Base-by-base conservation (phyloP, 1,140 invertebrate species). In the Conus ventricosus region DNA sequence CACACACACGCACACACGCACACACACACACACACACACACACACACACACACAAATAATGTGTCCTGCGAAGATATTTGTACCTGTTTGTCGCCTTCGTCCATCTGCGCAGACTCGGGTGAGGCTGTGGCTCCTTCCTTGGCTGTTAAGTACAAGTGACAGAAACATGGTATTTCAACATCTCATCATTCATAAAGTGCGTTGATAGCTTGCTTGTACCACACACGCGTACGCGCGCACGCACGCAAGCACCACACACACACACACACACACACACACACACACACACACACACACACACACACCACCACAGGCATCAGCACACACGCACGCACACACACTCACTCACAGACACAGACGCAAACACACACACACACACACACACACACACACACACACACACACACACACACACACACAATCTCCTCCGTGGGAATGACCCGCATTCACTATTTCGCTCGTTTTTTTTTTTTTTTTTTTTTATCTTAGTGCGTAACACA, bases 341-440 rank as follows among this genome's bases (percentile, higher is more conserved):
- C 71, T 7, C 17, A 87, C 27, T 53, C 10, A 76, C 23, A 60
- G 1, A 87, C 53, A 80, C 17, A 60, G 1, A 80, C 13, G 25
- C 75, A 78, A 1, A 80, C 78, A 60, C 15, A 80, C 78, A 60
- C 13, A 55, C 51, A 57, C 5, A 63, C 55, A 84, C 23, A 63
- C 55, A 15, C 63, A 71, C 15, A 15, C 15, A 71, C 15, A 71
- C 63, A 71, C 15, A 71, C 63, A 71, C 15, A 71, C 15, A 71
- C n/a, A 71, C 78, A 39, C 27, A 80, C 78, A 80, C 27, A 53
- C 78, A 80, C 78, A 80, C 78, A 51, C 27, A 80, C 78, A 80
- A 7, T 17, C 78, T 39, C 57, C 11, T 20, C 10, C 60, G 60
- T 11, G 17, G 60, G 60, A 39, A 39, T 83, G 51, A 27, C 8